phyloP scores from a whole-genome alignment of 2,113 vertebrate genomes.

The Egretta garzetta region DNA sequence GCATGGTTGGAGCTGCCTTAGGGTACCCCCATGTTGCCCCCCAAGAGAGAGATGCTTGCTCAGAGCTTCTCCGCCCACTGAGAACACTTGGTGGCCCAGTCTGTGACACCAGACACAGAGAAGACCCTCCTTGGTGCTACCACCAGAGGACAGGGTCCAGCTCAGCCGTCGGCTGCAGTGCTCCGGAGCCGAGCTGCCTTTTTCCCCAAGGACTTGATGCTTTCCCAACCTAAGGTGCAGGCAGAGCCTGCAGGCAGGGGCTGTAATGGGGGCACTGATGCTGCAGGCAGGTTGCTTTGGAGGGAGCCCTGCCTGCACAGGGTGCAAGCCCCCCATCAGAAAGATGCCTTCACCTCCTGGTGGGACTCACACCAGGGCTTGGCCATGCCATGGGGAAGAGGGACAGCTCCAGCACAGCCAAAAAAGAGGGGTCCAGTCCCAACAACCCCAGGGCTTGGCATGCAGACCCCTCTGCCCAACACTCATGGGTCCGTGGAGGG shows the following conservation, averaged over 20 bases:
- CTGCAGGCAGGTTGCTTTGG: neutral
- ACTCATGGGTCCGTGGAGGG: accelerated
- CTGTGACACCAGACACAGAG: neutral
- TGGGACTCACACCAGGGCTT: accelerated
- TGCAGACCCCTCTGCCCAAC: neutral
- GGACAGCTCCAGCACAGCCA: accelerated
- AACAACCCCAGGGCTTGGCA: neutral
- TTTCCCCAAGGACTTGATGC: neutral
- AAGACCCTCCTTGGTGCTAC: neutral
- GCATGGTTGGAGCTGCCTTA: neutral
- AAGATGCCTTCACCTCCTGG: neutral
- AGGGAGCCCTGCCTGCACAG: too few species aligned
- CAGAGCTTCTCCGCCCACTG: neutral
- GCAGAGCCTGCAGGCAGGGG: neutral
- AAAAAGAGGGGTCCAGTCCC: neutral
- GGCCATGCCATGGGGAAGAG: accelerated
- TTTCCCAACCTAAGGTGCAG: neutral
- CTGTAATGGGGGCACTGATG: neutral
- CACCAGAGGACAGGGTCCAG: accelerated
- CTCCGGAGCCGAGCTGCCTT: neutral
- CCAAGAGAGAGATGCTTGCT: neutral
- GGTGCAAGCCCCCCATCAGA: neutral
- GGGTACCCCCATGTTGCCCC: too few species aligned
- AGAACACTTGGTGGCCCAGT: neutral
- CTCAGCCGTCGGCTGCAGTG: accelerated